These are phyloP conservation scores for Uloborus diversus DNA, from an alignment of 1,140 invertebrate species.

Conservation along the genomic window DNA sequence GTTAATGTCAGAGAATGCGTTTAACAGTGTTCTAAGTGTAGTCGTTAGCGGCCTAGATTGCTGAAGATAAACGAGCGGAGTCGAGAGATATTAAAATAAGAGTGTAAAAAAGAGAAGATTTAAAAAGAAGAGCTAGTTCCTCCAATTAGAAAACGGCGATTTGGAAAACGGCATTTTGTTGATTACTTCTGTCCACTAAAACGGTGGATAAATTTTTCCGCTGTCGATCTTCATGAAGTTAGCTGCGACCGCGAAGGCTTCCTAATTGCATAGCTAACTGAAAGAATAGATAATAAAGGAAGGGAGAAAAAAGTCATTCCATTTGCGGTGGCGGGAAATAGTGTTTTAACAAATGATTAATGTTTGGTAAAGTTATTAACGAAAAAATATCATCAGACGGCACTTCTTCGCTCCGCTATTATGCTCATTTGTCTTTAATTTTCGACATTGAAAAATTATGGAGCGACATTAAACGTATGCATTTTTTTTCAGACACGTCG, in stretches of 20 bases:
- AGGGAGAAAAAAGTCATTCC: conserved; percentile 41
- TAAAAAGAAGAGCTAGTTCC: conserved; percentile 14
- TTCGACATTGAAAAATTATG: conserved; percentile 51
- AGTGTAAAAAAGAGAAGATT: conserved; percentile 11
- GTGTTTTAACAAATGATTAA: conserved; percentile 54
- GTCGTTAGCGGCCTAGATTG: conserved; percentile 48
- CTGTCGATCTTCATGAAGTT: conserved; percentile 55
- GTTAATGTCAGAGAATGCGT: conserved; percentile 19
- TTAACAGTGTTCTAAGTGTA: conserved; percentile 51
- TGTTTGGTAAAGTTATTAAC: conserved; percentile 53
- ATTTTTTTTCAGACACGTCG: conserved; percentile 5
- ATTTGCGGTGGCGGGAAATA: conserved; percentile 40
- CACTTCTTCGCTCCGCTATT: conserved; percentile 10
- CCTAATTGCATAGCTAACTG: conserved; percentile 41
- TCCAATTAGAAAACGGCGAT: conserved; percentile 54
- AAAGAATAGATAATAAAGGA: conserved; percentile 37
- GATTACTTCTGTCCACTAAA: conserved; percentile 55
- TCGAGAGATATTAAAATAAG: conserved; percentile 17
- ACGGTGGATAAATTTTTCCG: conserved; percentile 41
- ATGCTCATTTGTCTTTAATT: conserved; percentile 46
- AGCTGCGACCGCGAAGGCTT: conserved; percentile 35
- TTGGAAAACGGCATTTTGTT: conserved; percentile 56
- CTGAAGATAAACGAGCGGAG: conserved; percentile 44
- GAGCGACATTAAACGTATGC: conserved; percentile 27
- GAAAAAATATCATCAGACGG: conserved; percentile 35